phyloP scores from a whole-genome alignment of 2,888 invertebrate species.

The Apamea sordens region DNA sequence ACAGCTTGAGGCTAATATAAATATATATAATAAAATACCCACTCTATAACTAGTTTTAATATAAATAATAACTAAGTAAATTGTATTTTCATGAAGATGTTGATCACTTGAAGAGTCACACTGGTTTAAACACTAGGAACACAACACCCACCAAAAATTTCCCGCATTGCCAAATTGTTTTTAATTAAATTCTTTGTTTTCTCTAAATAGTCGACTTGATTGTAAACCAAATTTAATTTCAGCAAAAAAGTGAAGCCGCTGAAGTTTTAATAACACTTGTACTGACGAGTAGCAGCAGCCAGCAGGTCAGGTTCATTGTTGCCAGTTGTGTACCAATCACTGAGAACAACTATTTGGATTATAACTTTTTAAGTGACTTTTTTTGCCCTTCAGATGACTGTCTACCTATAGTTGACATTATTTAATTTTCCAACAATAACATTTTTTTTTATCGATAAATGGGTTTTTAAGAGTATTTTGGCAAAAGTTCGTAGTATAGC shows the following conservation, averaged over 20 bases:
- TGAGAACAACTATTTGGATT: conserved; percentile 6
- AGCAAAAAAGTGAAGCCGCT: conserved; percentile 16
- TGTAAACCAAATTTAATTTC: conserved; percentile 36
- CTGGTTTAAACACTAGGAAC: neutral
- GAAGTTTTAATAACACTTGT: conserved; percentile 7
- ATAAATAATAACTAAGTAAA: neutral
- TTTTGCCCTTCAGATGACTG: conserved; percentile 11
- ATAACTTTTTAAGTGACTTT: neutral
- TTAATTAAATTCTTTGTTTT: conserved; percentile 22
- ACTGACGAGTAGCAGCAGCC: neutral
- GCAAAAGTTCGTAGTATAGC: neutral
- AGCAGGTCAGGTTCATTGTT: conserved; percentile 8
- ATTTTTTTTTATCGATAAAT: neutral
- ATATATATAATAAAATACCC: neutral
- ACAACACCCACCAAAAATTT: neutral
- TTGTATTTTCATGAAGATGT: neutral
- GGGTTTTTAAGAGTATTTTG: neutral
- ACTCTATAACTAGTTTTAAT: neutral
- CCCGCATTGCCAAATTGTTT: conserved; percentile 5
- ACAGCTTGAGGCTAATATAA: neutral
- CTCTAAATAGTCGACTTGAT: conserved; percentile 19
- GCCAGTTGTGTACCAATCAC: conserved; percentile 16
- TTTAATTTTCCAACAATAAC: neutral
- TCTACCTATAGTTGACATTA: neutral
- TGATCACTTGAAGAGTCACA: neutral